Percentiles rank a stretch among this genome's conserved stretches.
phyloP scores from a whole-genome alignment of 2,888 invertebrate genomes.

The Leucoma salicis region DNA sequence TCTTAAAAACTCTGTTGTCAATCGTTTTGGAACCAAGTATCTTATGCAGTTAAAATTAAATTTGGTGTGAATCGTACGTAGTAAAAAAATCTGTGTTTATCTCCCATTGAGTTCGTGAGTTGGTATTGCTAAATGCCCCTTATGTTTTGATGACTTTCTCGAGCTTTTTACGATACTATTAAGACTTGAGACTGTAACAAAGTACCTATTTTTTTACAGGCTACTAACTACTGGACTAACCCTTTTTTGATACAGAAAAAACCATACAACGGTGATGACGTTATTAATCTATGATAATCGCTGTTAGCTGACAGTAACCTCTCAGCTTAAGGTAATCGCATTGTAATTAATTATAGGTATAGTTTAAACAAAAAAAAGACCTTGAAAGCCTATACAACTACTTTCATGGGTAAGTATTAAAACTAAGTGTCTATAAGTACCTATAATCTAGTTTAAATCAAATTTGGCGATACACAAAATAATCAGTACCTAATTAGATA shows the following conservation, averaged over 20 bases:
- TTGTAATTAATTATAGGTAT: too few relatives aligned
- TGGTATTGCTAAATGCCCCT: constrained; percentile 57
- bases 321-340: too few relatives aligned
- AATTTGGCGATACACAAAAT: too few relatives aligned
- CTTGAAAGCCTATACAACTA: too few relatives aligned
- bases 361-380: too few relatives aligned
- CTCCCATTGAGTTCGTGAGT: constrained; percentile 46
- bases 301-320: too few relatives aligned
- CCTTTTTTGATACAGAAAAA: constrained; percentile 7
- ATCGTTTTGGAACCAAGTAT: constrained; percentile 15
- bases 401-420: too few relatives aligned
- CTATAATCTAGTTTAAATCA: too few relatives aligned
- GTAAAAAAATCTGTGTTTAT: constrained; percentile 39
- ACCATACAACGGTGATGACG: background rate
- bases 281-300: background rate
- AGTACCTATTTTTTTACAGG: constrained; percentile 11
- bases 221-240: constrained; percentile 24
- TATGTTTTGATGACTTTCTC: constrained; percentile 62
- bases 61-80: background rate
- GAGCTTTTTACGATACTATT: constrained; percentile 37
- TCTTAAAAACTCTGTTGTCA: background rate
- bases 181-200: constrained; percentile 21
- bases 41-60: background rate
- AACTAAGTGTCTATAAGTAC: too few relatives aligned
- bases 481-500: too few relatives aligned